Evolutionary conservation across 2,797 vertebrate species (phyloP).

Genomic region (Ataeniobius toweri): DNA sequence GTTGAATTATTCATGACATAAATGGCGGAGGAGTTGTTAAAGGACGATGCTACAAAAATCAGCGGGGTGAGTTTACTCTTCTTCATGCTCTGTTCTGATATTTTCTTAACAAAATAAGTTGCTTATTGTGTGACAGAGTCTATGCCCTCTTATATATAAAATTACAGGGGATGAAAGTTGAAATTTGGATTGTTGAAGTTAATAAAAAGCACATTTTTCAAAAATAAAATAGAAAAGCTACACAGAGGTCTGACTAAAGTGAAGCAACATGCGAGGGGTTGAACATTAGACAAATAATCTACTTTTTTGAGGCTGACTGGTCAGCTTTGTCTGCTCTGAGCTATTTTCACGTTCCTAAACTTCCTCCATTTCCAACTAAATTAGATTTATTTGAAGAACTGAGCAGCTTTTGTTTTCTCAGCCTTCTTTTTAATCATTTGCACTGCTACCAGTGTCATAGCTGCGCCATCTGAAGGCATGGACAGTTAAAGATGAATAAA

Average conservation of each 20-base stretch:
- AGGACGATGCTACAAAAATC: conserved; percentile 56
- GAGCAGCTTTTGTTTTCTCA: conserved; percentile 45
- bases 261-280: conserved; percentile 43
- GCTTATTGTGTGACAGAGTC: neutral
- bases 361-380: conserved; percentile 41
- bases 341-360: conserved; percentile 46
- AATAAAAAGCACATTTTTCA: neutral
- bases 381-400: conserved; percentile 49
- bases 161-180: neutral
- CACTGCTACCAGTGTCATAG: neutral
- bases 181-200: neutral
- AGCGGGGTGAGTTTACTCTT: conserved; percentile 69
- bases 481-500: neutral
- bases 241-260: conserved; percentile 12
- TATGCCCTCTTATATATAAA: neutral
- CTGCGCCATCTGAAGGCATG: neutral
- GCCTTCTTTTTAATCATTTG: conserved; percentile 2
- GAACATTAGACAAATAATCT: conserved; percentile 43
- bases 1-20: conserved; percentile 52
- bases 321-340: conserved; percentile 44
- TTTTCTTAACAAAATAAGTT: neutral
- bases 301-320: conserved; percentile 45
- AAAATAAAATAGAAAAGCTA: neutral
- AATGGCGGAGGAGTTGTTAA: conserved; percentile 80
- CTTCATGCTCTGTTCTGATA: neutral